Evolutionary conservation across 2,113 vertebrate genomes (phyloP).

Genomic region (Microcebus griseorufus): DNA sequence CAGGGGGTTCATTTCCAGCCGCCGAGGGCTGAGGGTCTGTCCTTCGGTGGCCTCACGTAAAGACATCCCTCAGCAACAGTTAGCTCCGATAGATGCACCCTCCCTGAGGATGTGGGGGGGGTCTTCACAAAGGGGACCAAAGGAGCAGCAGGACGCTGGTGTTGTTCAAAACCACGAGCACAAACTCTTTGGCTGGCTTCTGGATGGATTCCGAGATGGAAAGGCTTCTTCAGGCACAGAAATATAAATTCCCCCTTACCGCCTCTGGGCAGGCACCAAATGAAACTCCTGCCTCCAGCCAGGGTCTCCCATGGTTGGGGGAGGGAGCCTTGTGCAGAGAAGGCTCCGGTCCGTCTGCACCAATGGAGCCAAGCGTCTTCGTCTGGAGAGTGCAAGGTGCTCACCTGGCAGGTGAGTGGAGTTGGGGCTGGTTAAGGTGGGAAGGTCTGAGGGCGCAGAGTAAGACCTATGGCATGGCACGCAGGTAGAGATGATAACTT

Average conservation of each 20-base stretch:
- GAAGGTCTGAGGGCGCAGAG: not conserved
- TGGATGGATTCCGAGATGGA: not conserved
- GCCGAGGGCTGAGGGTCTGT: no score
- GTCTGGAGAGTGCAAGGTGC: not conserved
- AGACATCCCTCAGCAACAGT: no score
- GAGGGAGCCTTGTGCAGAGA: not conserved
- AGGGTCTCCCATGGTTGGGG: not conserved
- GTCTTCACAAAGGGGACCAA: not conserved
- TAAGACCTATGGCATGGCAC: not conserved
- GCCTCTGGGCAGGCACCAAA: not conserved
- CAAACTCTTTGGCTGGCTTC: not conserved
- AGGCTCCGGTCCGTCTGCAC: not conserved
- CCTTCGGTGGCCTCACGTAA: no score
- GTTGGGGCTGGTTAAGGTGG: not conserved
- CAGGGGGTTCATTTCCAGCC: no score
- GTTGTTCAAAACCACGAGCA: not conserved
- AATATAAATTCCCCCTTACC: not conserved
- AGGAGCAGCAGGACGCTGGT: no score
- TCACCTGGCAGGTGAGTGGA: not conserved
- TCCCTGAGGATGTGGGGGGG: not conserved
- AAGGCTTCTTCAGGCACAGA: not conserved
- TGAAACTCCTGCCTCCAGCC: accelerated
- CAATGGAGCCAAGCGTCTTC: not conserved
- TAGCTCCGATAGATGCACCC: not conserved
- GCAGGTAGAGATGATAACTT: not conserved